These are phyloP conservation scores for Phthorimaea operculella DNA, from an alignment of 1,140 invertebrate species.

Conservation along the genomic window DNA sequence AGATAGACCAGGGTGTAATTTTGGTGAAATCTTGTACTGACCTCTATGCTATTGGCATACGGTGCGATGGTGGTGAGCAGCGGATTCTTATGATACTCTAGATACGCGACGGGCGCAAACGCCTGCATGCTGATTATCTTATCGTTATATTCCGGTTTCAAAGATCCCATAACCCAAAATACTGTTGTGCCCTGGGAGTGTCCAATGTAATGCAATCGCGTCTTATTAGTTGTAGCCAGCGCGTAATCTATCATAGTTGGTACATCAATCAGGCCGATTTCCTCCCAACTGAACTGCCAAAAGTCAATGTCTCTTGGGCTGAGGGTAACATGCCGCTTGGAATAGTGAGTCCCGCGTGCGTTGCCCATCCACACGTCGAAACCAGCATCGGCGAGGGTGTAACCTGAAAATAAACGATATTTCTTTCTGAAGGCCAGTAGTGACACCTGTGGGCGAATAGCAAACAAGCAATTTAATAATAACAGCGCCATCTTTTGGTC, in stretches of 20 bases:
- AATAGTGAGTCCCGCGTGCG: conserved; percentile 74
- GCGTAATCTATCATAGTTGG: conserved; percentile 75
- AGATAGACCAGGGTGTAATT: no score
- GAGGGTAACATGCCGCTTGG: conserved; percentile 64
- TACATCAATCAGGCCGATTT: conserved; percentile 72
- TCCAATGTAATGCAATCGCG: conserved; percentile 64
- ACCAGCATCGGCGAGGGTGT: conserved; percentile 42
- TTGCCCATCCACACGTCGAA: conserved; percentile 80
- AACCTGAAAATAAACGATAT: conserved; percentile 13
- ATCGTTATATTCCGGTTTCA: conserved; percentile 69
- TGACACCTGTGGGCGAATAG: no score
- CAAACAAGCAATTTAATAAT: no score
- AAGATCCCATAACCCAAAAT: conserved; percentile 71
- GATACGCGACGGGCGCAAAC: conserved; percentile 71
- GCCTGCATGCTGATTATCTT: conserved; percentile 68
- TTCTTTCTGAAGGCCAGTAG: no score
- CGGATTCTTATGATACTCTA: conserved; percentile 46
- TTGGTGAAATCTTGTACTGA: conserved; percentile 11
- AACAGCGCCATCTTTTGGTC: no score
- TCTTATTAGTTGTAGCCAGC: conserved; percentile 55
- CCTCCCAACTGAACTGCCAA: conserved; percentile 71
- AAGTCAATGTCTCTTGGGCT: conserved; percentile 52
- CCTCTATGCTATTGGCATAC: conserved; percentile 20
- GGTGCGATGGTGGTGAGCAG: conserved; percentile 29
- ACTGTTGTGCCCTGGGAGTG: conserved; percentile 68